phyloP scores from a whole-genome alignment of 1,140 invertebrate genomes.

The Temnothorax curvispinosus region DNA sequence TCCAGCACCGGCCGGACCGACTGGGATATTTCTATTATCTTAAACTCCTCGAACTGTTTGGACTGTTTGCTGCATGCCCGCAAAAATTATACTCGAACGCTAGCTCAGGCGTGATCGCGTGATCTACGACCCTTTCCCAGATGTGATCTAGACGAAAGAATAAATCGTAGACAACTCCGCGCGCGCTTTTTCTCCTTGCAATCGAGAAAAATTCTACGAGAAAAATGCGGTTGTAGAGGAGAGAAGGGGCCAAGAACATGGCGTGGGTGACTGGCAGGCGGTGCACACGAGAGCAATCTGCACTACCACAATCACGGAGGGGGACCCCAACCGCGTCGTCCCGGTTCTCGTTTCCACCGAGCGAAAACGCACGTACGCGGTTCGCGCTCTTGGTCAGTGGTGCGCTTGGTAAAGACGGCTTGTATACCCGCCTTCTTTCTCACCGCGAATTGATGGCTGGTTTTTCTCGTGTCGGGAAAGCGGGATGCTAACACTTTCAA shows the following conservation, averaged over 20 bases:
- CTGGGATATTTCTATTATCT: conserved; percentile 3
- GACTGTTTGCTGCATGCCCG: neutral
- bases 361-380: conserved; percentile 47
- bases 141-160: conserved; percentile 16
- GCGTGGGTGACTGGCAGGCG: conserved; percentile 46
- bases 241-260: conserved; percentile 23
- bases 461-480: conserved; percentile 9
- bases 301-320: conserved; percentile 43
- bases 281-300: conserved; percentile 53
- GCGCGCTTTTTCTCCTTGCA: conserved; percentile 27
- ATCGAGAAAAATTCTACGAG: conserved; percentile 54
- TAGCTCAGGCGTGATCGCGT: neutral
- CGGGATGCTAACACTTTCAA: neutral
- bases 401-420: conserved; percentile 23
- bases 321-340: conserved; percentile 10
- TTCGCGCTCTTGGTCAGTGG: conserved; percentile 56
- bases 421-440: conserved; percentile 23
- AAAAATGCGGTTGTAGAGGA: conserved; percentile 37
- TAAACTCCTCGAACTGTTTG: neutral
- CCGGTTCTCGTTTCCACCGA: conserved; percentile 40
- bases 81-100: neutral
- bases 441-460: conserved; percentile 8
- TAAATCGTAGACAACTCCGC: conserved; percentile 22
- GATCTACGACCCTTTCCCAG: neutral
- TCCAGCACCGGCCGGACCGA: neutral